Conservation (phyloP, 2,888 invertebrate genomes). For the Ochropleura plecta region DNA sequence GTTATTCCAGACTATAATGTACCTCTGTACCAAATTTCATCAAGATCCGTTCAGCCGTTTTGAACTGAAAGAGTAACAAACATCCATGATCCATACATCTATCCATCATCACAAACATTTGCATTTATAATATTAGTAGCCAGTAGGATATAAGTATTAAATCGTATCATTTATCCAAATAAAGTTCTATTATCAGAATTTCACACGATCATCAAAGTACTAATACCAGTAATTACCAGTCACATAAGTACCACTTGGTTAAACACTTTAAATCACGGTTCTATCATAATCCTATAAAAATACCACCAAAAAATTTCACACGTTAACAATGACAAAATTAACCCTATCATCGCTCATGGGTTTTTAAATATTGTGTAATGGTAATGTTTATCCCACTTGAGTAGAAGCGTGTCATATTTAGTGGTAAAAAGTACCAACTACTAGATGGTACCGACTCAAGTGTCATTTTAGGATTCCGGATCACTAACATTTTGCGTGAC, state of each 20-base stretch:
- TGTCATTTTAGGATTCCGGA: constrained; percentile 74
- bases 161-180: too few relatives aligned
- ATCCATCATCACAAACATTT: too few relatives aligned
- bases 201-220: constrained; percentile 39
- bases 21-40: too few relatives aligned
- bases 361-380: constrained; percentile 78
- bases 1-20: too few relatives aligned
- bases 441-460: constrained; percentile 58
- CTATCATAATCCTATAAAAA: constrained; percentile 52
- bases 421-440: constrained; percentile 67
- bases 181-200: neutral
- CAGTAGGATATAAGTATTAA: too few relatives aligned
- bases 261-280: constrained; percentile 29
- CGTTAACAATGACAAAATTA: constrained; percentile 55
- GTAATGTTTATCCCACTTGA: constrained; percentile 83
- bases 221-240: neutral
- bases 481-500: constrained; percentile 49
- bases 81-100: too few relatives aligned
- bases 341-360: constrained; percentile 62
- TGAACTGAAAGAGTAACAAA: too few relatives aligned
- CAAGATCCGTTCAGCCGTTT: too few relatives aligned
- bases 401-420: constrained; percentile 79
- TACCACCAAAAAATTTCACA: constrained; percentile 49
- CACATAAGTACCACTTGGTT: constrained; percentile 29
- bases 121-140: too few relatives aligned